Conservation (phyloP, 2,888 invertebrate genomes). For the Trichacis sp. region DNA sequence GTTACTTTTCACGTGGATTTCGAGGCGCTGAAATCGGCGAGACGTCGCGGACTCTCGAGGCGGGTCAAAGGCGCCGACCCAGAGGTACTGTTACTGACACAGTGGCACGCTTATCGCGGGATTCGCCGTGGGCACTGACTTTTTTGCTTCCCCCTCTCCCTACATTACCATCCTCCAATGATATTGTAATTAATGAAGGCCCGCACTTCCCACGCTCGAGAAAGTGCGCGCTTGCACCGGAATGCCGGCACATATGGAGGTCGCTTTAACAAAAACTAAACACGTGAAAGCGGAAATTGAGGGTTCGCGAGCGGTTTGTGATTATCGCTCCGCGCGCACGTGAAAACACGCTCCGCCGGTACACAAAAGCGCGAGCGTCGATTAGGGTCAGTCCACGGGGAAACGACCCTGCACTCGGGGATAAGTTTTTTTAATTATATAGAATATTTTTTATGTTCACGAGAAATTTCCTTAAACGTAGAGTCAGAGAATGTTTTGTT, state of each 20-base stretch:
- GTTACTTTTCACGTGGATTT: slow-evolving; percentile 32
- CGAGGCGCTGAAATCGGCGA: slow-evolving; percentile 32
- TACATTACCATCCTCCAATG: slow-evolving; percentile 16
- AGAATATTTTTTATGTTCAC: too few species aligned
- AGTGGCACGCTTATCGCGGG: slow-evolving; percentile 59
- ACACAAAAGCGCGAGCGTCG: background rate
- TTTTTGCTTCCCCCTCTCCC: background rate
- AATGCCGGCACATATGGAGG: slow-evolving; percentile 6
- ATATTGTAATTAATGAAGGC: slow-evolving; percentile 30
- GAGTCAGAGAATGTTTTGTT: too few species aligned
- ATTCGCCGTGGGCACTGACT: slow-evolving; percentile 9
- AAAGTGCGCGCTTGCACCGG: slow-evolving; percentile 22
- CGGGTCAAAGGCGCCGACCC: slow-evolving; percentile 46
- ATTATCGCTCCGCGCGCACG: background rate
- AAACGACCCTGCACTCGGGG: too few species aligned
- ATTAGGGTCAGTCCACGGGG: background rate
- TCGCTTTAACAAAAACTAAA: slow-evolving; percentile 13
- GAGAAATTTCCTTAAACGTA: too few species aligned
- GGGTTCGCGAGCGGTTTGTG: background rate
- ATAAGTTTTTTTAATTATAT: too few species aligned
- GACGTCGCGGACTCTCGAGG: slow-evolving; percentile 31
- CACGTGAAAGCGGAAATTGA: slow-evolving; percentile 17
- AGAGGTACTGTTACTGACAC: slow-evolving; percentile 63
- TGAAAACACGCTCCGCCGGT: background rate
- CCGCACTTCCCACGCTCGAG: slow-evolving; percentile 31